Base-by-base conservation (phyloP, 2,888 invertebrate genomes). In the Rotaria sp. region DNA sequence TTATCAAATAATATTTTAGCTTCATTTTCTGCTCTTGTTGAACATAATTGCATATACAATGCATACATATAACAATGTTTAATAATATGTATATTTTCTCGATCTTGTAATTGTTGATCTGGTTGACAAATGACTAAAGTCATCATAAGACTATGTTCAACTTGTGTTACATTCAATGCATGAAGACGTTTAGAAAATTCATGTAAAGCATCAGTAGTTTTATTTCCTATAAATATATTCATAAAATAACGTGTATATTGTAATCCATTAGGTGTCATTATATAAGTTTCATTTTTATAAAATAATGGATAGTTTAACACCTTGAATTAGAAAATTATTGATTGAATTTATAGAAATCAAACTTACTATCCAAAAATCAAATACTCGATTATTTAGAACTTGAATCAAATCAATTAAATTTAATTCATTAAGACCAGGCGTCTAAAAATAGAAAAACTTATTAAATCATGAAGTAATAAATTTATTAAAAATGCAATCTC, bases 321-420 rank as follows among this genome's bases (percentile, higher is more conserved):
- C 67, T 67, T 21, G 1, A 52, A 52, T 52, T 52, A 52, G 8
- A 24, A 50, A 50, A 50, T 50, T 8, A 15, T 8, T 15, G 2
- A 18, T 50, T 50, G 50, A 18, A 57, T 57, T 26, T 57, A 11
- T 13, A 30, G 8, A 67, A 30, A 30, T 30, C 15, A 67, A 67
- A 35, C 67, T 85, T n/a, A 86, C 55, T 3, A 86, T 55, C 55
- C 52, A 85, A 84, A 86, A 84, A 55, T 86, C 86, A 38, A 84
- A 86, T 48, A 86, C 11, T 21, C 80, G 74, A 67, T 67, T 86
- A 57, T 86, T 85, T 24, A 86, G 30, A 74, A 86, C 55, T 24
- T 52, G 67, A 45, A 74, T 52, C 38, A 86, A 86, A 48, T 86
- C 86, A 30, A 26, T 35, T 35, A 38, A 52, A n/a, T 84, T 85